Evolutionary conservation across 2,113 vertebrate species (phyloP), one percentile per base, ranked within the genome.

Genomic region (Euleptes europaea): DNA sequence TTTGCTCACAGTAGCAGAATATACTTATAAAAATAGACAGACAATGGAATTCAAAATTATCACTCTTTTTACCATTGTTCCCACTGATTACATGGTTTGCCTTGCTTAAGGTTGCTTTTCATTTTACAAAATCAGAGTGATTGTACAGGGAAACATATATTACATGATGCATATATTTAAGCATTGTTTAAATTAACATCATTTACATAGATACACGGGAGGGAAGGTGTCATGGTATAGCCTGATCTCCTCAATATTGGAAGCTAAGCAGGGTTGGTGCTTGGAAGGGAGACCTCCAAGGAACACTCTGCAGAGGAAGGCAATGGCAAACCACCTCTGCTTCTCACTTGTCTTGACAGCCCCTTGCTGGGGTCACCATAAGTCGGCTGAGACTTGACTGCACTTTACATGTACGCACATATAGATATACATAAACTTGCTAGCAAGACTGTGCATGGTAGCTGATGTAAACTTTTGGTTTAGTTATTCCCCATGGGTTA

Each of bases 1-100:
- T 15, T 54, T 83, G 54, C 80, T 91, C 77, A 47, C 83, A 77
- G 54, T 6, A 77, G 49, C 2, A 79, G 86, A 88, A 86, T 73
- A 19, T 42, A 84, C 84, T 84, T 11, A 84, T 49, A 72, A 88
- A 85, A 84, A 26, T 9, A 80, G 42, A 44, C 4, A 70, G 14
- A 54, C 31, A 13, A 42, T 21, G 0, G 70, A 69, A 49, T 65
- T 88, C 49, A 83, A 42, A 86, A 79, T 80, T 74, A 70, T 66
- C 78, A 66, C 6, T 33, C 57, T 88, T 93, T 92, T 63, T 63
- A 5, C 38, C 28, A 72, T 57, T 3, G 0, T 31, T 57, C 40
- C 47, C 19, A 31, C 70, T 72, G 51, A 82, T 82, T 51, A 71
- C 67, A 82, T 40, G 26, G 26, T 72, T 80, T 26, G 60, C 17